Evolutionary conservation across 2,797 vertebrate genomes (phyloP).

Genomic region (Bovichtus variegatus): DNA sequence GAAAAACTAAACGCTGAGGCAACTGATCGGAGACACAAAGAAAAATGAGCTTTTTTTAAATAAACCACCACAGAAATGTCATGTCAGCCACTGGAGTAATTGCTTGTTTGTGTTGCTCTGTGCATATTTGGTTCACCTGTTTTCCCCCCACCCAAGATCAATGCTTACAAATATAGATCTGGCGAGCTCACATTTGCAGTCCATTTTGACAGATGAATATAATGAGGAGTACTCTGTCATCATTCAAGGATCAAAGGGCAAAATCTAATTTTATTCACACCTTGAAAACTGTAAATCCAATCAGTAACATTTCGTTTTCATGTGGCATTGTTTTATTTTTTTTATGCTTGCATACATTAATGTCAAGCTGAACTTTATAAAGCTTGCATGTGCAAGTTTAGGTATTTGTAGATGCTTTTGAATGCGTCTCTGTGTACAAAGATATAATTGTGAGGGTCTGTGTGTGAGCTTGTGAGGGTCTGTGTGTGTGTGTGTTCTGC

Average conservation of each 20-base stretch:
- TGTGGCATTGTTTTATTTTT: constrained; percentile 20
- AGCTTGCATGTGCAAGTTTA: background rate
- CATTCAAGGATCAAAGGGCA: constrained; percentile 53
- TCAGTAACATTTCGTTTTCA: constrained; percentile 43
- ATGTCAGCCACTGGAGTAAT: constrained; percentile 69
- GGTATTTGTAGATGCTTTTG: constrained; percentile 13
- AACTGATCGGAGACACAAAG: constrained; percentile 39
- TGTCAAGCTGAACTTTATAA: constrained; percentile 33
- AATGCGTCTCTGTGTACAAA: background rate
- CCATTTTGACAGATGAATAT: constrained; percentile 62
- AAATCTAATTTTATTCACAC: constrained; percentile 52
- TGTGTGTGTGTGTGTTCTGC: constrained; percentile 41
- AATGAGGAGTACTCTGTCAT: constrained; percentile 61
- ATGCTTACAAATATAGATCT: constrained; percentile 73
- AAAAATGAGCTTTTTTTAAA: constrained; percentile 35
- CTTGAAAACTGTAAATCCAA: constrained; percentile 31
- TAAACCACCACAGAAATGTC: constrained; percentile 65
- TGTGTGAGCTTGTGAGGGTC: constrained; percentile 28
- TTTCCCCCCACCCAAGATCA: constrained; percentile 55
- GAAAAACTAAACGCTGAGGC: constrained; percentile 18
- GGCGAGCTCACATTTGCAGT: constrained; percentile 30
- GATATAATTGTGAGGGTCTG: constrained; percentile 1
- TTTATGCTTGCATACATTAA: constrained; percentile 47
- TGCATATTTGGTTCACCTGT: constrained; percentile 53
- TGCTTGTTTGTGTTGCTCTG: constrained; percentile 66